These are phyloP conservation scores for Pyrrhosoma nymphula DNA, from an alignment of 2,888 invertebrate species.

Conservation along the genomic window DNA sequence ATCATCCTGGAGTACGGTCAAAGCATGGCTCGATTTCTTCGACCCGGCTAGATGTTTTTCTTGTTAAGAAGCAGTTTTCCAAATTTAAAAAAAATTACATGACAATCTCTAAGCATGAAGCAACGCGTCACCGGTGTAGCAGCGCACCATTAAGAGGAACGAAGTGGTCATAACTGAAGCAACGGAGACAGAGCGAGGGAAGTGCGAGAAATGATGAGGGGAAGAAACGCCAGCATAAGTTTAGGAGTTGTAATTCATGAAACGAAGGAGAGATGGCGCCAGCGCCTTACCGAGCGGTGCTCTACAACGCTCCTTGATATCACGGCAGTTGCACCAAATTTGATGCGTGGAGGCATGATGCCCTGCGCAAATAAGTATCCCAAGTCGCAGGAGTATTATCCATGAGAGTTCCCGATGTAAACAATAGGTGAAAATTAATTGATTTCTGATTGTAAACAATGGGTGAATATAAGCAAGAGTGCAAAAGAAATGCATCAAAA, in stretches of 20 bases:
- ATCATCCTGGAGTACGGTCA: neutral
- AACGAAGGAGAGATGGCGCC: constrained; percentile 52
- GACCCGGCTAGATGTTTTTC: neutral
- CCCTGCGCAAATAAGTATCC: too few relatives aligned
- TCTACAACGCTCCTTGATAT: neutral
- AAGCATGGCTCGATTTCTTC: neutral
- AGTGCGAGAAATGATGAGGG: neutral
- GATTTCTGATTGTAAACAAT: too few relatives aligned
- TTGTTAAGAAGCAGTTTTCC: neutral
- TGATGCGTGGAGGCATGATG: neutral
- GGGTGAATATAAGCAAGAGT: too few relatives aligned
- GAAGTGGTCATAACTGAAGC: neutral
- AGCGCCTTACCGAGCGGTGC: neutral
- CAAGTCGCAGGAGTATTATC: too few relatives aligned
- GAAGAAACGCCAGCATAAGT: neutral
- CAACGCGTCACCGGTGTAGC: neutral
- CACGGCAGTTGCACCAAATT: neutral
- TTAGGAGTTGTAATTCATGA: constrained; percentile 40
- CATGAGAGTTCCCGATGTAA: too few relatives aligned
- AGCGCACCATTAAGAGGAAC: neutral
- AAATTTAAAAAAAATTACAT: neutral
- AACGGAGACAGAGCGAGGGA: neutral
- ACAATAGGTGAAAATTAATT: too few relatives aligned
- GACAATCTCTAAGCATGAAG: too few relatives aligned
- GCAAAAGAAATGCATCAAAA: too few relatives aligned